Evolutionary conservation across 2,888 invertebrate species (phyloP).

Genomic region (Machimus atricapillus): DNA sequence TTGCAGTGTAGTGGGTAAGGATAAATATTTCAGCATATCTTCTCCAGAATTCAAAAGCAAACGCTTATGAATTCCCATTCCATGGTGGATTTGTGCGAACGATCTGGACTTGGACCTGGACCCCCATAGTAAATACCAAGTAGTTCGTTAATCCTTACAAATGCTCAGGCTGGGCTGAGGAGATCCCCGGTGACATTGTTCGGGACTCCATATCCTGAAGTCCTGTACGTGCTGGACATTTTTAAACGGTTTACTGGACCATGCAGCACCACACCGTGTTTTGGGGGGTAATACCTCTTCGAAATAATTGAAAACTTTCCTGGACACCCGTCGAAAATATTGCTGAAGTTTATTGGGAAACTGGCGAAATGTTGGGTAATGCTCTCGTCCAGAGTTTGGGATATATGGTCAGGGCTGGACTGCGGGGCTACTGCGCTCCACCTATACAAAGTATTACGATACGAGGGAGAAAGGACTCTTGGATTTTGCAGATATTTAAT

Average conservation of each 20-base stretch:
- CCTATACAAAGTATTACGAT: not conserved
- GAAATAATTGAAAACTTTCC: not conserved
- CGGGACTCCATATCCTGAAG: not conserved
- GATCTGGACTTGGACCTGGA: not conserved
- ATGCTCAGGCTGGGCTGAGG: not conserved
- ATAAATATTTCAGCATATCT: not conserved
- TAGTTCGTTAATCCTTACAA: not conserved
- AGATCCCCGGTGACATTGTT: not conserved
- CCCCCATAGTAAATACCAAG: not conserved
- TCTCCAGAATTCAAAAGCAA: not conserved
- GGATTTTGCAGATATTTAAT: not conserved
- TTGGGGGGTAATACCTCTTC: not conserved
- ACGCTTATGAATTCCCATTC: not conserved
- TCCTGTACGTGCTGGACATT: not conserved
- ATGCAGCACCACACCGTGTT: not conserved
- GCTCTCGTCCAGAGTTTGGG: not conserved
- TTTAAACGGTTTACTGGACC: not conserved
- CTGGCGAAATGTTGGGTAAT: not conserved
- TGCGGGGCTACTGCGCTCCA: not conserved
- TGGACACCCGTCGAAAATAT: not conserved
- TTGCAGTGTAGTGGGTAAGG: not conserved
- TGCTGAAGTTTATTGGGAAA: not conserved
- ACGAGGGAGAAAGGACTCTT: not conserved
- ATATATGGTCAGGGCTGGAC: not conserved
- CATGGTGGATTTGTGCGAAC: not conserved